phyloP scores from a whole-genome alignment of 2,113 vertebrate genomes.

The Ancistrus triradiatus region DNA sequence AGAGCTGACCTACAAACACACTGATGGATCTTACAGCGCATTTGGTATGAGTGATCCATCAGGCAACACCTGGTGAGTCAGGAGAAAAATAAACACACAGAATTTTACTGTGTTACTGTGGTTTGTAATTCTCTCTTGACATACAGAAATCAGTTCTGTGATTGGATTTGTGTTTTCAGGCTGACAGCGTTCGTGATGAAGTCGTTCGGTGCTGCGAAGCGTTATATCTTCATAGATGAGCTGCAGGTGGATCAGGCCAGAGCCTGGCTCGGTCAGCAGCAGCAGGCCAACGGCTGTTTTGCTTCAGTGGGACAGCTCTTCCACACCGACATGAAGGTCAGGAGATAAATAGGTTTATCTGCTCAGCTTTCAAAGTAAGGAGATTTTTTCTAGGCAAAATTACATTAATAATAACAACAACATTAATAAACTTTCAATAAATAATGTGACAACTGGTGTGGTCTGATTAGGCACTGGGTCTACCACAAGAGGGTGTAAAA shows the following conservation, averaged over 20 bases:
- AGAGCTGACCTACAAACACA: constrained; percentile 77
- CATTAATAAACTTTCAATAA: no score
- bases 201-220: constrained; percentile 64
- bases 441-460: no score
- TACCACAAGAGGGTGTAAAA: no score
- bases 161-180: constrained; percentile 56
- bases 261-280: constrained; percentile 67
- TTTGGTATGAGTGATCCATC: constrained; percentile 73
- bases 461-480: no score
- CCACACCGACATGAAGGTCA: constrained; percentile 78
- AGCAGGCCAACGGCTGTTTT: constrained; percentile 70
- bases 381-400: no score
- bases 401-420: no score
- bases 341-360: background rate
- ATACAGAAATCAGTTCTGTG: no score
- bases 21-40: constrained; percentile 81
- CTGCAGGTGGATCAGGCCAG: constrained; percentile 62
- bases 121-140: background rate
- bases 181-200: constrained; percentile 84
- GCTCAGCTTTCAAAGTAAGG: no score
- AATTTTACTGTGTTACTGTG: background rate
- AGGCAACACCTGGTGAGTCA: constrained; percentile 83
- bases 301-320: constrained; percentile 72
- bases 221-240: constrained; percentile 42
- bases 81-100: background rate